Evolutionary conservation across 2,113 vertebrate genomes (phyloP), one percentile per base, ranked within the genome.

Genomic region (Sigmodon hispidus): DNA sequence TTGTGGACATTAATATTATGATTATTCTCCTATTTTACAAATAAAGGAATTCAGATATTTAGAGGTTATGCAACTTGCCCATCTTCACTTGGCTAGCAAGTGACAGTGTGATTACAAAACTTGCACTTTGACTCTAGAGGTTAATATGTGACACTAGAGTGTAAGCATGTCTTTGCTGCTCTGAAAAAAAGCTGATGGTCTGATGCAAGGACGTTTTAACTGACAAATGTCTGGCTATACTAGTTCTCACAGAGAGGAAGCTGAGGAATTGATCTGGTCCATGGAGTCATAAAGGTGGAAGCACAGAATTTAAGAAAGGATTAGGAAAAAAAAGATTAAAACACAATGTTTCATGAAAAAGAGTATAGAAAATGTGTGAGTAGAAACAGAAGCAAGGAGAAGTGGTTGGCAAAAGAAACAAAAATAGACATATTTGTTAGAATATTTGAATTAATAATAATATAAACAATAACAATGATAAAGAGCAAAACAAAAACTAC

Each of bases 391-490:
- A 22, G 70, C 75, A 92, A 92, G 87, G 34, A 61, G 81, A 94
- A 96, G 26, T 90, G 55, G 15, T 63, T 45, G 65, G 29, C 17
- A 31, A 76, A 95, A 90, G 29, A 88, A 70, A 93, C 65, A 65
- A 94, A 95, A 93, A 91, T 19, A 89, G 22, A 86, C 5, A 80
- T 43, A 22, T 79, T 95, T 93, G 72, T 72, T 52, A 79, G 40
- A 65, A 85, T 63, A 63, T 29, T 29, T 34, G 34, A 45, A 85
- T 84, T 45, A 45, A 11, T 34, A 48, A 85, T 15, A 24, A 57
- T 59, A 65, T n/a, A 10, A 43, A 61, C 6, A 81, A 48, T 76
- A 76, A 81, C 17, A 36, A 31, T 76, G 45, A 50, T 77, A 85
- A 91, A 69, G 36, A 95, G 17, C 22, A 95, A 94, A 90, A 50